Evolutionary conservation across 2,113 vertebrate genomes (phyloP).

Genomic region (Gymnogyps californianus): DNA sequence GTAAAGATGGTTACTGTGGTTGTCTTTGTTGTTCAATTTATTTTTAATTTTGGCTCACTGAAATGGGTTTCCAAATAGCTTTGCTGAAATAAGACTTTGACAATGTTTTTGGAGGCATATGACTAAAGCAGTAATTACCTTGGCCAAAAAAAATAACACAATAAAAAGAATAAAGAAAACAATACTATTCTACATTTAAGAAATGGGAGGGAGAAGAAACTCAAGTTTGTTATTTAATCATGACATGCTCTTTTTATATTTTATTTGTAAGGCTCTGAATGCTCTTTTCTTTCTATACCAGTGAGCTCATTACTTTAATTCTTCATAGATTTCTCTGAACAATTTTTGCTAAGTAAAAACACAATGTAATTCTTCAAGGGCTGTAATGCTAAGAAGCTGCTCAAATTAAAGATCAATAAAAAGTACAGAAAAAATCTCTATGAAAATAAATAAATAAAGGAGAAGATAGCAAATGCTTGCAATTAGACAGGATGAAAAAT

Average conservation of each 20-base stretch:
- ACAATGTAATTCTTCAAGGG: constrained; percentile 62
- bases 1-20: background rate
- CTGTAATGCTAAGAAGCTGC: constrained; percentile 53
- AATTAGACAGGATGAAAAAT: constrained; percentile 90
- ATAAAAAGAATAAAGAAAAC: constrained; percentile 53
- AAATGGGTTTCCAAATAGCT: constrained; percentile 62
- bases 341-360: constrained; percentile 69
- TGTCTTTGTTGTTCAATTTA: constrained; percentile 6
- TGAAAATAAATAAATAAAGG: constrained; percentile 72
- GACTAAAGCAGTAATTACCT: constrained; percentile 47
- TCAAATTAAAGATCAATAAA: constrained; percentile 79
- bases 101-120: constrained; percentile 61
- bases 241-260: constrained; percentile 17
- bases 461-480: constrained; percentile 73
- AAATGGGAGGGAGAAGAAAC: constrained; percentile 25
- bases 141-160: constrained; percentile 16
- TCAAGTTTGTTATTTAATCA: constrained; percentile 39
- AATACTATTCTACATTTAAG: constrained; percentile 23
- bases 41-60: constrained; percentile 7
- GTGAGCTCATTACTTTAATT: constrained; percentile 66
- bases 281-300: constrained; percentile 60
- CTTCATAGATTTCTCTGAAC: constrained; percentile 63
- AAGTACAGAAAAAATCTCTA: constrained; percentile 65
- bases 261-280: constrained; percentile 52
- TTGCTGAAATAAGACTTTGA: constrained; percentile 63